Conservation (phyloP, 2,113 vertebrate species). For the Turnix velox region DNA sequence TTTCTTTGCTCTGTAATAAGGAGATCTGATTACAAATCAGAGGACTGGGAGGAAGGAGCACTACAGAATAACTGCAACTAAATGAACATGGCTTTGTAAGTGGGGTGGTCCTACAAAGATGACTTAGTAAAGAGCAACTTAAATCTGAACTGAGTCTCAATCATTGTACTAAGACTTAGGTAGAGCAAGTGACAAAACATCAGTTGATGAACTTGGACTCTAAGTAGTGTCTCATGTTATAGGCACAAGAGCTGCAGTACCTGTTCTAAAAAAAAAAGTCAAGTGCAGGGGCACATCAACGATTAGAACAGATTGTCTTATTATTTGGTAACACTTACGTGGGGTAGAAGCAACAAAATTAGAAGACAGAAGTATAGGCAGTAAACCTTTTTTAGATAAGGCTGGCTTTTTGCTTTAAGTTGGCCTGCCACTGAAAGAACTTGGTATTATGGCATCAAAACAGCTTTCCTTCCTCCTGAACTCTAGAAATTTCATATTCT, state of each 20-base stretch:
- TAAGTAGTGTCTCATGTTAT: neutral
- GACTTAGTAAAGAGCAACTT: neutral
- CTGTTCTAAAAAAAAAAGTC: neutral
- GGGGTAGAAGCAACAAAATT: neutral
- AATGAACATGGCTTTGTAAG: neutral
- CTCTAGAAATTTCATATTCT: neutral
- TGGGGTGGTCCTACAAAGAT: neutral
- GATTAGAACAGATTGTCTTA: neutral
- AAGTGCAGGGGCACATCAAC: neutral
- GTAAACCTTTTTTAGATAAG: neutral
- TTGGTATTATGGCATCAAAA: neutral
- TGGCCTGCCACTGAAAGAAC: neutral
- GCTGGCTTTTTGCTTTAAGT: neutral
- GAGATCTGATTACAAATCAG: neutral
- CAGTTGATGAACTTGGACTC: neutral
- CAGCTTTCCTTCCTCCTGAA: neutral
- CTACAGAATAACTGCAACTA: neutral
- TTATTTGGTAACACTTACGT: neutral
- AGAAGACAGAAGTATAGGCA: neutral
- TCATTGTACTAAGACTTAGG: neutral
- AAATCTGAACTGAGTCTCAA: neutral
- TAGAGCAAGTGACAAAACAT: neutral
- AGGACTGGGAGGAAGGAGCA: neutral
- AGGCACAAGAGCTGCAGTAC: neutral
- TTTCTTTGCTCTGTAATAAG: neutral